A percentile compares a stretch with the other conserved stretches of the same genome.
Conservation (phyloP, 92 coral and sea anemone species). For the Parazoanthus darwini region DNA sequence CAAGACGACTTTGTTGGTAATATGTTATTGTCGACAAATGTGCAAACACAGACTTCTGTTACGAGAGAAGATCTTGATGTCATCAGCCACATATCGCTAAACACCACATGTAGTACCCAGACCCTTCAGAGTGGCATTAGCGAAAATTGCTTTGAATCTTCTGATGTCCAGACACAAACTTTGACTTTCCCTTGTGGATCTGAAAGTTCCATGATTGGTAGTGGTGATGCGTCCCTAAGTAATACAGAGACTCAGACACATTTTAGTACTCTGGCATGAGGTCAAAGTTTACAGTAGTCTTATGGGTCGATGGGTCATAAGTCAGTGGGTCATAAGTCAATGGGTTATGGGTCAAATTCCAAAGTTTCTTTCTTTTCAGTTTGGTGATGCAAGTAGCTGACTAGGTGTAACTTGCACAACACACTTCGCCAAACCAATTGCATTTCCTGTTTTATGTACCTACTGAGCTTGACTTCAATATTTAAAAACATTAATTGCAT, state of each 20-base stretch:
- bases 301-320: too few species aligned
- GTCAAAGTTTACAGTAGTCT: too few species aligned
- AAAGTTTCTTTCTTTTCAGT: too few species aligned
- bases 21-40: slow-evolving; percentile 53
- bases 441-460: too few species aligned
- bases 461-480: too few species aligned
- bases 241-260: background rate
- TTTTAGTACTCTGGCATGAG: background rate
- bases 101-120: slow-evolving; percentile 79
- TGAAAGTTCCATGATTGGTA: background rate
- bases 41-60: slow-evolving; percentile 60
- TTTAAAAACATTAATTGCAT: too few species aligned
- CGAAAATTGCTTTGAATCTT: slow-evolving; percentile 36
- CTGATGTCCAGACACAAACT: slow-evolving; percentile 70
- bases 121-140: slow-evolving; percentile 44
- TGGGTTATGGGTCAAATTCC: too few species aligned
- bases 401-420: too few species aligned
- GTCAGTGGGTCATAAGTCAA: too few species aligned
- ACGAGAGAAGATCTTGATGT: slow-evolving; percentile 46
- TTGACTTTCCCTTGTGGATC: slow-evolving; percentile 12
- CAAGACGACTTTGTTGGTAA: slow-evolving; percentile 60
- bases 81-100: slow-evolving; percentile 36
- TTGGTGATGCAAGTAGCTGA: too few species aligned
- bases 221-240: background rate
- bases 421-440: too few species aligned